These are phyloP conservation scores for Phoenicopterus ruber DNA, from an alignment of 2,113 vertebrate genomes.

Conservation along the genomic window DNA sequence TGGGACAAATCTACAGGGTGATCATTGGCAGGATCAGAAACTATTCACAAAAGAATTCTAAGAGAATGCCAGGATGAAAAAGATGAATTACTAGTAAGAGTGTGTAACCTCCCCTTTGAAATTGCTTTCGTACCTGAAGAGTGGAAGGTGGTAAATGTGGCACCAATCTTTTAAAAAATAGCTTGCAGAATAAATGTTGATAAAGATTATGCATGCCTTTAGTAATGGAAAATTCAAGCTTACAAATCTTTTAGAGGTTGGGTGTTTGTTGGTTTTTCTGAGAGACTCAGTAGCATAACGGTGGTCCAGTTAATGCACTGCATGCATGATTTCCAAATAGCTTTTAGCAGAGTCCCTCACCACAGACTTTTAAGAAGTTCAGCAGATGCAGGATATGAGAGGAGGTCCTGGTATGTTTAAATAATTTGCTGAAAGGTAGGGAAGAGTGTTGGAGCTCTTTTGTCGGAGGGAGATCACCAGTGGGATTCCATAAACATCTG, in stretches of 20 bases:
- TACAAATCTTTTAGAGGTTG: background rate
- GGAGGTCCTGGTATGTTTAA: background rate
- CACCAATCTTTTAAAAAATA: background rate
- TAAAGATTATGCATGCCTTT: background rate
- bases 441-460: background rate
- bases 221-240: background rate
- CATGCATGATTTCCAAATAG: background rate
- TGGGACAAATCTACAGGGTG: background rate
- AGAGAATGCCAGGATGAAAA: background rate
- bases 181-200: background rate
- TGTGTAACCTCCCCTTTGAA: background rate
- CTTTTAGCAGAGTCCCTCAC: background rate
- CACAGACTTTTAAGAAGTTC: background rate
- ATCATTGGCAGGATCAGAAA: background rate
- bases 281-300: background rate
- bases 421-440: background rate
- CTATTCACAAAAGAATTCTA: background rate
- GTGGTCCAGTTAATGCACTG: background rate
- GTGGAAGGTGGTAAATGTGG: background rate
- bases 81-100: background rate
- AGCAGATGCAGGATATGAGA: background rate
- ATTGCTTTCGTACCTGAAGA: background rate
- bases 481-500: background rate
- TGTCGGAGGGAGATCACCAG: background rate
- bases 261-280: background rate